phyloP scores from a whole-genome alignment of 2,113 vertebrate species.

The Oenanthe oenanthe region DNA sequence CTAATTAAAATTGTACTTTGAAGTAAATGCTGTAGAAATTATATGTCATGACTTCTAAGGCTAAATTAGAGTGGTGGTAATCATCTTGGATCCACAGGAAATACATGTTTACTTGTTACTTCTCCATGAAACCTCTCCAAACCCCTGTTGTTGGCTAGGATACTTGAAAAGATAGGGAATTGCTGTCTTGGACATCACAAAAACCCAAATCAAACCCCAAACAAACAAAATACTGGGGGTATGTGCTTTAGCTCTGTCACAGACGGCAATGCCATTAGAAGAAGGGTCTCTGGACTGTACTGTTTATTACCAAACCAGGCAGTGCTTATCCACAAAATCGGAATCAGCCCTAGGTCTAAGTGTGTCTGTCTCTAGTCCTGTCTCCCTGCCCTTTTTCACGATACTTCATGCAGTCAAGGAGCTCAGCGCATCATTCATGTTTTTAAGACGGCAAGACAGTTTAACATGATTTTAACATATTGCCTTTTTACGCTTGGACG shows the following conservation, averaged over 20 bases:
- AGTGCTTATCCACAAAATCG: rapidly evolving
- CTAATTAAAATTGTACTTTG: background rate
- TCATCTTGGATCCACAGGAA: background rate
- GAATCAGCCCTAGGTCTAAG: rapidly evolving
- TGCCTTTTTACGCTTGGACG: background rate
- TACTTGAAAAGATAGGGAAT: background rate
- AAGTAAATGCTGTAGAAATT: background rate
- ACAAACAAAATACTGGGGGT: rapidly evolving
- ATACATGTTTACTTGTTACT: rapidly evolving
- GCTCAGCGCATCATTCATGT: rapidly evolving
- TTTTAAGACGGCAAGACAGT: background rate
- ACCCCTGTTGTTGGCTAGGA: background rate
- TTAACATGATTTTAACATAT: rapidly evolving
- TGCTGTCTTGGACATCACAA: background rate
- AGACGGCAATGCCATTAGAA: rapidly evolving
- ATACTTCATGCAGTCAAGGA: background rate
- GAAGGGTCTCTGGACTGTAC: too few relatives aligned
- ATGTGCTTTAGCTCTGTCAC: background rate
- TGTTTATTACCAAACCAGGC: background rate
- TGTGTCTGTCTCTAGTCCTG: rapidly evolving
- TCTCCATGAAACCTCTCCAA: background rate
- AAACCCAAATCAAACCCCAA: background rate
- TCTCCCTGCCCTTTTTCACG: rapidly evolving
- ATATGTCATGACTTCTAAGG: background rate
- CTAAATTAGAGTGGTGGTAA: background rate